phyloP scores from a whole-genome alignment of 2,888 invertebrate genomes.

The Rosalia funebris region DNA sequence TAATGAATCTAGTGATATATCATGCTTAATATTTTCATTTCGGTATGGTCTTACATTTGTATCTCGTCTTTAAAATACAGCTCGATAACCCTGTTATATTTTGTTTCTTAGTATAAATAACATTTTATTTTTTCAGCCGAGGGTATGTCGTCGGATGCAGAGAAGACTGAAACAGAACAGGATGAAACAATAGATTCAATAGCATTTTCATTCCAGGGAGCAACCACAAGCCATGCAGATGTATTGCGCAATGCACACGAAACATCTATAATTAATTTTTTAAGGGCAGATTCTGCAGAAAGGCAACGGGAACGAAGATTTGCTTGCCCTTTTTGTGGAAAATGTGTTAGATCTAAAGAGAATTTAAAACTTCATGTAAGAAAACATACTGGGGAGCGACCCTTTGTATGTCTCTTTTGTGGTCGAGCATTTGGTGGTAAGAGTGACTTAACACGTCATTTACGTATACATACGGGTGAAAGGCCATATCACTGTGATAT shows the following conservation, averaged over 20 bases:
- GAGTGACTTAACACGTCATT: constrained; percentile 85
- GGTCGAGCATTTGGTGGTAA: constrained; percentile 90
- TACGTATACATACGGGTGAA: constrained; percentile 89
- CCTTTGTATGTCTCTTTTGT: constrained; percentile 91
- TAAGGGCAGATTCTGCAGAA: constrained; percentile 71
- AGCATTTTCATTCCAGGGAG: constrained; percentile 62
- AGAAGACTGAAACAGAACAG: constrained; percentile 65
- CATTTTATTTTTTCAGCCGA: constrained; percentile 48
- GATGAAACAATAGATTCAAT: constrained; percentile 81
- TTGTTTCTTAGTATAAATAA: no score
- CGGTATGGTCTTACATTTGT: no score
- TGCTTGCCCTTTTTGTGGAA: constrained; percentile 89
- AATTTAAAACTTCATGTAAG: constrained; percentile 88
- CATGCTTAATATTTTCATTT: no score
- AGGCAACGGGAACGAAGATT: constrained; percentile 80
- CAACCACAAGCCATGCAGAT: constrained; percentile 30
- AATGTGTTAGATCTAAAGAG: constrained; percentile 89
- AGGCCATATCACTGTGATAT: constrained; percentile 92
- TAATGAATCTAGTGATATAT: no score
- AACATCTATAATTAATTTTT: constrained; percentile 72
- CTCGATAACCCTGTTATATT: no score
- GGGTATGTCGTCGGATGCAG: constrained; percentile 57
- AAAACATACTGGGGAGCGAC: constrained; percentile 87
- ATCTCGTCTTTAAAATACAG: no score
- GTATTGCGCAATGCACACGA: constrained; percentile 61